Conservation (phyloP, 2,113 vertebrate species). For the Talpa occidentalis region DNA sequence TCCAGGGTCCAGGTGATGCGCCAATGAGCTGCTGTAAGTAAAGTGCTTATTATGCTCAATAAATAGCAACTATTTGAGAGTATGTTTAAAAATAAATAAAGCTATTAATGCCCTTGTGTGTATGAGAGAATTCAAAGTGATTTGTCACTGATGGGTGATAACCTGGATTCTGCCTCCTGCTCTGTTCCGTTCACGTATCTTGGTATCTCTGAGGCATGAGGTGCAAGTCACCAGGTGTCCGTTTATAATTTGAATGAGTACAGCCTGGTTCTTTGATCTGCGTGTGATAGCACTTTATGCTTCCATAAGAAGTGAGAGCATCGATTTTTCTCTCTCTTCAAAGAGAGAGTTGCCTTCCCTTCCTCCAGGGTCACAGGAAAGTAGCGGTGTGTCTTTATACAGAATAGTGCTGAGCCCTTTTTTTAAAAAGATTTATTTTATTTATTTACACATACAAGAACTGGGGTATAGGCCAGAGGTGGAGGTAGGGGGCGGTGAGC, state of each 20-base stretch:
- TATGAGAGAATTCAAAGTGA: neutral
- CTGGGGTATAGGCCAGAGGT: too few relatives aligned
- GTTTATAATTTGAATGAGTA: neutral
- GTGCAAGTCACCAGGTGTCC: neutral
- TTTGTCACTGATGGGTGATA: neutral
- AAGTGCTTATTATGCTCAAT: neutral
- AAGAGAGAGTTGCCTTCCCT: neutral
- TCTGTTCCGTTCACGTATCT: neutral
- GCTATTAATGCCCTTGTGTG: neutral
- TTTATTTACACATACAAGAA: too few relatives aligned
- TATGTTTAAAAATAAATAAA: neutral
- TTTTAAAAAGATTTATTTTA: too few relatives aligned
- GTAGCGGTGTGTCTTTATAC: neutral
- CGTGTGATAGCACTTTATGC: neutral
- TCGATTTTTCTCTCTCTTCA: conserved; percentile 28
- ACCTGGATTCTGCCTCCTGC: neutral
- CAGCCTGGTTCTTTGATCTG: neutral
- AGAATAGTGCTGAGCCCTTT: neutral
- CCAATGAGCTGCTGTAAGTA: neutral
- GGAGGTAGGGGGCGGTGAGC: too few relatives aligned
- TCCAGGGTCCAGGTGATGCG: neutral
- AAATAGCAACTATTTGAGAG: conserved; percentile 14
- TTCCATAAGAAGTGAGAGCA: conserved; percentile 15
- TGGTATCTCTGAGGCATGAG: neutral
- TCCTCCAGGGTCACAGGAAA: neutral